Evolutionary conservation across 2,888 invertebrate species (phyloP).

Genomic region (Hipparchia sbordonii): DNA sequence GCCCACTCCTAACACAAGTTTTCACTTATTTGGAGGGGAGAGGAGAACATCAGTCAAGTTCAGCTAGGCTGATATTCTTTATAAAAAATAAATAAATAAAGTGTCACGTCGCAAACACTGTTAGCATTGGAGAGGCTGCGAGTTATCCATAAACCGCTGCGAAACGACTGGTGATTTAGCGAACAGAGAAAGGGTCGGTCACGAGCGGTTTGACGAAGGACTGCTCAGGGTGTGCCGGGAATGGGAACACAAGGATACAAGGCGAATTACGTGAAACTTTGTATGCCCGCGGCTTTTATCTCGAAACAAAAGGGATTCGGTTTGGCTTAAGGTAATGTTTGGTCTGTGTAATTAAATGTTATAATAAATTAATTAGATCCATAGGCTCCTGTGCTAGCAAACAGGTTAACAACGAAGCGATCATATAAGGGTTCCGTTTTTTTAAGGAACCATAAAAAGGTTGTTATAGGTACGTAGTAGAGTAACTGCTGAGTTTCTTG

Average conservation of each 20-base stretch:
- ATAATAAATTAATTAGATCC: background rate
- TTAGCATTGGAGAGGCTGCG: slow-evolving; percentile 25
- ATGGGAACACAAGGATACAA: slow-evolving; percentile 25
- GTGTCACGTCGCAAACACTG: slow-evolving; percentile 1
- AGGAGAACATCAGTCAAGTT: too few species aligned
- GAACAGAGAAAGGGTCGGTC: slow-evolving; percentile 70
- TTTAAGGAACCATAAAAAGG: background rate
- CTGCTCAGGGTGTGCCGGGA: slow-evolving; percentile 26
- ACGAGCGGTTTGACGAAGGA: slow-evolving; percentile 42
- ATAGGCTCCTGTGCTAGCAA: background rate
- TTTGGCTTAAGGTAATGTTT: slow-evolving; percentile 4
- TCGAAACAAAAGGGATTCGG: slow-evolving; percentile 21
- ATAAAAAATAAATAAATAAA: too few species aligned
- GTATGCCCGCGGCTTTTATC: slow-evolving; percentile 23
- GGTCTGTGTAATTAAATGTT: slow-evolving; percentile 12
- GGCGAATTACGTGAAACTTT: slow-evolving; percentile 25
- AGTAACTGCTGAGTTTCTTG: too few species aligned
- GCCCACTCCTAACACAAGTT: too few species aligned
- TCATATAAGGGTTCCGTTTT: too few species aligned
- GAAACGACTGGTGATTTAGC: slow-evolving; percentile 67
- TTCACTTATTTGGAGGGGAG: too few species aligned
- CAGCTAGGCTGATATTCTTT: too few species aligned
- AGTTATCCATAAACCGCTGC: slow-evolving; percentile 54
- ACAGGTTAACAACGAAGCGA: background rate
- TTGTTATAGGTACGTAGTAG: too few species aligned